phyloP scores from a whole-genome alignment of 1,140 invertebrate species.

The Atta colombica region DNA sequence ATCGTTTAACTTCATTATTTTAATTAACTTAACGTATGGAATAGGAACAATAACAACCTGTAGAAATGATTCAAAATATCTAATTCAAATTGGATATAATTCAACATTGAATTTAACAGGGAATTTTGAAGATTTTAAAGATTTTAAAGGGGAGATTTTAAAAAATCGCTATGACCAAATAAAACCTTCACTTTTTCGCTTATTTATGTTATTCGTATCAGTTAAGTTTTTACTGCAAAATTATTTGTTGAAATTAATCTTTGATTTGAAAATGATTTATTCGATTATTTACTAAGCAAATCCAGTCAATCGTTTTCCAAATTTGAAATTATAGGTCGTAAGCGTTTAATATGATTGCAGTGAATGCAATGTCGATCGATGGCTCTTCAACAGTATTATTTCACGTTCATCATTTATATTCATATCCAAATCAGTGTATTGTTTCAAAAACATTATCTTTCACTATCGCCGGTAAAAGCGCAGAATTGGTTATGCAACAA shows the following conservation, averaged over 20 bases:
- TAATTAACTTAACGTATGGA: too few relatives aligned
- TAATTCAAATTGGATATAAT: too few relatives aligned
- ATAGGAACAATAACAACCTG: too few relatives aligned
- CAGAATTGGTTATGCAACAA: neutral
- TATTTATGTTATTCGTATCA: too few relatives aligned
- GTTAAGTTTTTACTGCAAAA: neutral
- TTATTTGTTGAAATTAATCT: neutral
- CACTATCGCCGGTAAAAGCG: neutral
- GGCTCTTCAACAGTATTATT: slow-evolving; percentile 31
- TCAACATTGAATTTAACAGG: too few relatives aligned
- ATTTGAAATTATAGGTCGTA: slow-evolving; percentile 9
- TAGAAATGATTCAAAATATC: too few relatives aligned
- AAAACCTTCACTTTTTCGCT: too few relatives aligned
- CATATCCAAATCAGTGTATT: slow-evolving; percentile 8
- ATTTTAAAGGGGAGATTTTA: too few relatives aligned
- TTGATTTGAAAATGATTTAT: neutral
- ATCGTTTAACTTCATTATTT: too few relatives aligned
- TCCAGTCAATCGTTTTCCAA: neutral
- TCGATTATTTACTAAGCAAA: neutral
- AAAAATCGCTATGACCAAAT: too few relatives aligned
- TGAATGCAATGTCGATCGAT: neutral
- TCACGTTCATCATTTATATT: slow-evolving; percentile 30
- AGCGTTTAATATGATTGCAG: slow-evolving; percentile 11
- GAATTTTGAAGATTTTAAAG: too few relatives aligned
- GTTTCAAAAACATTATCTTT: slow-evolving; percentile 29